These are phyloP conservation scores for Charadrius vociferus DNA, from an alignment of 2,113 vertebrate genomes.

Conservation along the genomic window DNA sequence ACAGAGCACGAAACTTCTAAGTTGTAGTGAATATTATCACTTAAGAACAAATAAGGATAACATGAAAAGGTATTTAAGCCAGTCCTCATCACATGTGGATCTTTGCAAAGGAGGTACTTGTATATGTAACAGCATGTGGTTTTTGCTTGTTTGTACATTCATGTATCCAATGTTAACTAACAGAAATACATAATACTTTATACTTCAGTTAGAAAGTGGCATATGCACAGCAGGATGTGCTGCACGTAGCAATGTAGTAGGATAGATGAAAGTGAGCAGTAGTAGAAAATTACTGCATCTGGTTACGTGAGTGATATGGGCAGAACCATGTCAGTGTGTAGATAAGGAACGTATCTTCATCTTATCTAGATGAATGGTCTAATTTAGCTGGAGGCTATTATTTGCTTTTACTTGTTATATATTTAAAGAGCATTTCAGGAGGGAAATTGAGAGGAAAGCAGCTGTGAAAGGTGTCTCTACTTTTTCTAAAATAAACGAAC, in stretches of 20 bases:
- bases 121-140: accelerated
- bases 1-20: neutral
- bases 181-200: accelerated
- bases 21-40: neutral
- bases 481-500: neutral
- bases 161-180: neutral
- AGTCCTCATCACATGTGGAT: neutral
- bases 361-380: neutral
- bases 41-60: neutral
- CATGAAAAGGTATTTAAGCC: neutral
- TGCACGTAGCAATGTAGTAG: neutral
- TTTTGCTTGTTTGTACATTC: neutral
- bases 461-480: neutral
- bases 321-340: neutral
- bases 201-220: neutral
- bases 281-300: neutral
- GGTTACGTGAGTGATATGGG: neutral
- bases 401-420: neutral
- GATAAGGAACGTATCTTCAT: neutral
- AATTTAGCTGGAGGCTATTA: neutral
- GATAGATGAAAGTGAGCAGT: neutral
- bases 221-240: neutral
- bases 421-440: neutral
- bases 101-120: neutral
- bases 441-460: neutral